These are phyloP conservation scores for Spongilla lacustris DNA, from an alignment of 37 sponge, comb jelly and placozoan genomes.

Conservation along the genomic window DNA sequence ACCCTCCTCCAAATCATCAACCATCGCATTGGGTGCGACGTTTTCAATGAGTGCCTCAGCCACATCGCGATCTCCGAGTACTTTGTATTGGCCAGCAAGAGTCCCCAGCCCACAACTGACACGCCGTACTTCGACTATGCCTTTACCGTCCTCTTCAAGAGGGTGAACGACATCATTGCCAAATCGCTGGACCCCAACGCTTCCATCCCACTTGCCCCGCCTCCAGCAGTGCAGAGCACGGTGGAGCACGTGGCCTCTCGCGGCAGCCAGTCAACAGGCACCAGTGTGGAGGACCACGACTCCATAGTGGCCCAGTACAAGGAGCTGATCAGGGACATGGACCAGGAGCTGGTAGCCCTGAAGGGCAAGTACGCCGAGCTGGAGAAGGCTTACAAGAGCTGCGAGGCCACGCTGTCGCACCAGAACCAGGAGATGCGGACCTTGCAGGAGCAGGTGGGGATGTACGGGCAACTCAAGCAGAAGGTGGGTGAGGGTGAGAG, in stretches of 20 bases:
- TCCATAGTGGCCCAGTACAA: slow-evolving; percentile 84
- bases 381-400: slow-evolving; percentile 18
- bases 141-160: slow-evolving; percentile 66
- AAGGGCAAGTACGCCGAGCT: slow-evolving; percentile 28
- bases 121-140: slow-evolving; percentile 61
- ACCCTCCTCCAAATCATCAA: slow-evolving; percentile 81
- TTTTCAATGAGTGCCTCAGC: slow-evolving; percentile 56
- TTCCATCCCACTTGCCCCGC: not conserved
- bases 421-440: slow-evolving; percentile 20
- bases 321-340: slow-evolving; percentile 80
- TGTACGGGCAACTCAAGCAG: slow-evolving; percentile 1
- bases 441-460: slow-evolving; percentile 28
- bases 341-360: slow-evolving; percentile 28
- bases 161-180: slow-evolving; percentile 37
- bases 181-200: slow-evolving; percentile 44
- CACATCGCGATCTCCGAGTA: slow-evolving; percentile 62
- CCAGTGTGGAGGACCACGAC: slow-evolving; percentile 78
- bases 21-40: slow-evolving; percentile 72
- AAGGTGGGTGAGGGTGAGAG: not conserved
- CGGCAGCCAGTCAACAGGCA: not conserved
- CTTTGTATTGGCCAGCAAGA: slow-evolving; percentile 67
- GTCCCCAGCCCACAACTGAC: slow-evolving; percentile 52
- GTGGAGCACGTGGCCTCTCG: not conserved
- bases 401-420: slow-evolving; percentile 18
- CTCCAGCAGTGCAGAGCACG: not conserved